phyloP scores from a whole-genome alignment of 2,113 vertebrate species.

The Emydura subglobosa region DNA sequence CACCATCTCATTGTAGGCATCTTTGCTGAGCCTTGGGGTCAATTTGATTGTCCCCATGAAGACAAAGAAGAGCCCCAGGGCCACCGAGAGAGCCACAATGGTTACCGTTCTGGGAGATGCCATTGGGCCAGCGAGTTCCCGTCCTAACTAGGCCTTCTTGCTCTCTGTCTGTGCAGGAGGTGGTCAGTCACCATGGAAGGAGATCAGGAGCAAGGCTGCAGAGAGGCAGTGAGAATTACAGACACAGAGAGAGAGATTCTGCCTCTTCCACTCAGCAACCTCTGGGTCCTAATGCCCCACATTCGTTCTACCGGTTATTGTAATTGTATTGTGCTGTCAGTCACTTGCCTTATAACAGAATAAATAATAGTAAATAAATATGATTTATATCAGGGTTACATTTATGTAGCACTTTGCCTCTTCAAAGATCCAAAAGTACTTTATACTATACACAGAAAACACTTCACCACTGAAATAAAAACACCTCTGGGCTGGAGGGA shows the following conservation, averaged over 20 bases:
- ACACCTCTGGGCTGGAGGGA: neutral
- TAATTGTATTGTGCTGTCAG: neutral
- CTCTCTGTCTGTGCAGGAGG: slow-evolving; percentile 41
- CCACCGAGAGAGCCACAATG: slow-evolving; percentile 93
- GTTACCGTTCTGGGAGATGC: slow-evolving; percentile 94
- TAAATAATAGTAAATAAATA: neutral
- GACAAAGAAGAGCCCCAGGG: slow-evolving; percentile 95
- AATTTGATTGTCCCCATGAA: slow-evolving; percentile 99
- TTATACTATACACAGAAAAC: neutral
- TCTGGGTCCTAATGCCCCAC: slow-evolving; percentile 81
- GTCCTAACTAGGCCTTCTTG: slow-evolving; percentile 53
- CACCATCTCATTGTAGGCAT: slow-evolving; percentile 98
- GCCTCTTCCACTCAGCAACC: slow-evolving; percentile 66
- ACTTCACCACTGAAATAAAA: neutral
- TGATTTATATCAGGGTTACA: neutral
- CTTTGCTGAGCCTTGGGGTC: slow-evolving; percentile 95
- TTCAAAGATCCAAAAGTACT: neutral
- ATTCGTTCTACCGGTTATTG: neutral
- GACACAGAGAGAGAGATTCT: slow-evolving; percentile 59
- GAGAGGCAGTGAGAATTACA: slow-evolving; percentile 59
- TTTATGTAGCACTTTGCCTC: fast-evolving
- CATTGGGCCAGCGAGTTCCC: slow-evolving; percentile 78
- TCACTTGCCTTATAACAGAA: fast-evolving
- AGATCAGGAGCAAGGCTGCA: slow-evolving; percentile 60
- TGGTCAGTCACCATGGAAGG: slow-evolving; percentile 70